Evolutionary conservation across 2,113 vertebrate genomes (phyloP), one percentile per base, ranked within the genome.

Genomic region (Psilopogon haemacephalus): DNA sequence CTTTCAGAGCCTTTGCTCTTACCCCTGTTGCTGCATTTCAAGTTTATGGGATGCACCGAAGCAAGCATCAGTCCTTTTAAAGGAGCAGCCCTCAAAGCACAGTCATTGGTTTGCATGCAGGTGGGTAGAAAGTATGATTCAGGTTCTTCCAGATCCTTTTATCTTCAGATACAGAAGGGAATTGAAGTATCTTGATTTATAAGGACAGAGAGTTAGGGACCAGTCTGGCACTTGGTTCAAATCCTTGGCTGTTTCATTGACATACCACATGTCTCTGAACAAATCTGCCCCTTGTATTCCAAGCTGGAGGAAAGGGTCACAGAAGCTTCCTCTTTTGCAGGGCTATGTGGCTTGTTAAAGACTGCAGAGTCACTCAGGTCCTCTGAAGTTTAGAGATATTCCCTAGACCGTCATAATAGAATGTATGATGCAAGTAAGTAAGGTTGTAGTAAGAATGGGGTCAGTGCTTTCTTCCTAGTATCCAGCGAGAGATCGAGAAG

Each of bases 1-100:
- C 63, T 94, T 48, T 48, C 76, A 89, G 87, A 94, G 78, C 94
- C 93, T 93, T 85, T 92, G 60, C 40, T 95, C 55, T 65, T 92
- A 62, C n/a, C 50, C 35, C 48, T n/a, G n/a, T 65, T 77, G 52
- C 35, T 83, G 54, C 5, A 14, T 83, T 68, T 80, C 33, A 60
- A 82, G 32, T 32, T 15, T 19, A 35, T 30, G 35, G 80, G 42
- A 35, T 63, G 10, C 42, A 69, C 26, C 27, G 58, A 37, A 9
- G 30, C 35, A 33, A 87, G 60, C 3, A 77, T 2, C 3, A 10
- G 1, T 73, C 17, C 8, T 73, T 88, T 70, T 38, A 63, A 68
- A 72, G 5, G 23, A 16, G 38, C 4, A 46, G 8, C 15, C 12
- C 12, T 11, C n/a, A 27, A 56, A 24, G 13, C n/a, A 74, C 32